A percentile compares a stretch with the other conserved stretches of the same genome.
Conservation (phyloP, 2,888 invertebrate species). For the Deilephila elpenor region DNA sequence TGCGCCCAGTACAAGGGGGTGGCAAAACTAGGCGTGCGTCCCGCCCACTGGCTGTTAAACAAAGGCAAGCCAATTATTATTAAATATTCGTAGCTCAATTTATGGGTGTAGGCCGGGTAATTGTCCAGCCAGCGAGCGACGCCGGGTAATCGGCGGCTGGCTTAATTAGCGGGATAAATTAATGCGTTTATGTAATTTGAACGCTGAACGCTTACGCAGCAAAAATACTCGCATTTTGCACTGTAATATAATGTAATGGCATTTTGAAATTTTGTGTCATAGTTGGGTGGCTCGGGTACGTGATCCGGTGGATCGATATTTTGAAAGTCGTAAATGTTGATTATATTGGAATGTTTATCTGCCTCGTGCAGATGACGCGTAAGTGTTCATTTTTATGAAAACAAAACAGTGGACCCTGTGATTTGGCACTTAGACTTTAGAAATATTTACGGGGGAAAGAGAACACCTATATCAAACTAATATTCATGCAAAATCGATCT, state of each 20-base stretch:
- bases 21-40: slow-evolving; percentile 39
- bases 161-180: slow-evolving; percentile 71
- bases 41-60: slow-evolving; percentile 68
- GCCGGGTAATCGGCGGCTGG: slow-evolving; percentile 65
- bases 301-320: background rate
- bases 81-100: slow-evolving; percentile 66
- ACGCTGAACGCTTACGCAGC: slow-evolving; percentile 25
- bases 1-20: slow-evolving; percentile 56
- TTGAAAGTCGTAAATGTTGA: background rate
- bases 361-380: no score
- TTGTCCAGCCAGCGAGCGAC: slow-evolving; percentile 67
- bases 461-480: no score
- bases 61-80: slow-evolving; percentile 81
- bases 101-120: slow-evolving; percentile 54
- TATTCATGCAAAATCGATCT: no score
- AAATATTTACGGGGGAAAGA: no score
- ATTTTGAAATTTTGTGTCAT: slow-evolving; percentile 2
- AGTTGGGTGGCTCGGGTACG: background rate
- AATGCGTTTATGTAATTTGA: slow-evolving; percentile 39
- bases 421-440: no score
- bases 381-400: no score
- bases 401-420: no score
- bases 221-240: background rate
- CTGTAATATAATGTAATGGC: background rate
- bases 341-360: no score